These are phyloP conservation scores for Lutra lutra DNA, from an alignment of 2,797 vertebrate species.

Conservation along the genomic window DNA sequence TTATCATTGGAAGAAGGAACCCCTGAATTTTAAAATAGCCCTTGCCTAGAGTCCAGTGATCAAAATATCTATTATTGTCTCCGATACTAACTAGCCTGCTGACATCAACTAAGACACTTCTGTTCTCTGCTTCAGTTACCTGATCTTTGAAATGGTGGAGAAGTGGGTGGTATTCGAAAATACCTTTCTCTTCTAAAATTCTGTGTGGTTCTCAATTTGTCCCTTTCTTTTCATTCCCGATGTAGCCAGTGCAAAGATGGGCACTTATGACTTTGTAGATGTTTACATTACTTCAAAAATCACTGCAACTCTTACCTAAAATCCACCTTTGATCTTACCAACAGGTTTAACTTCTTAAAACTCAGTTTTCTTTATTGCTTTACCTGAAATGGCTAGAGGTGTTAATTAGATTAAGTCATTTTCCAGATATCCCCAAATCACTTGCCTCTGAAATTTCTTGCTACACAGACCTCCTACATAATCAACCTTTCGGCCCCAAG, in stretches of 20 bases:
- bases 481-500: background rate
- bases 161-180: background rate
- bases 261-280: background rate
- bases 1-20: conserved; percentile 53
- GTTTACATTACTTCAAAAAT: background rate
- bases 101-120: conserved; percentile 43
- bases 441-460: background rate
- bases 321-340: background rate
- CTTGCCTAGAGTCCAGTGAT: background rate
- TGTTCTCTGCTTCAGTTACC: conserved; percentile 33
- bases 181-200: conserved; percentile 10
- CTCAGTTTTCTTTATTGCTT: background rate
- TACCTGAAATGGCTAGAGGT: background rate
- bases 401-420: background rate
- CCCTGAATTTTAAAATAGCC: conserved; percentile 61
- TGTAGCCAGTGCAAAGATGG: background rate
- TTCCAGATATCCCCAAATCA: background rate
- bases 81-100: background rate
- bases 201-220: background rate
- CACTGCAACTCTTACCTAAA: background rate
- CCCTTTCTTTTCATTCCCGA: background rate
- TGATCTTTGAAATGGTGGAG: background rate
- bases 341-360: background rate
- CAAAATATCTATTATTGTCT: conserved; percentile 49
- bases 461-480: background rate